Evolutionary conservation across 2,888 invertebrate species (phyloP).

Genomic region (Cosmia trapezina): DNA sequence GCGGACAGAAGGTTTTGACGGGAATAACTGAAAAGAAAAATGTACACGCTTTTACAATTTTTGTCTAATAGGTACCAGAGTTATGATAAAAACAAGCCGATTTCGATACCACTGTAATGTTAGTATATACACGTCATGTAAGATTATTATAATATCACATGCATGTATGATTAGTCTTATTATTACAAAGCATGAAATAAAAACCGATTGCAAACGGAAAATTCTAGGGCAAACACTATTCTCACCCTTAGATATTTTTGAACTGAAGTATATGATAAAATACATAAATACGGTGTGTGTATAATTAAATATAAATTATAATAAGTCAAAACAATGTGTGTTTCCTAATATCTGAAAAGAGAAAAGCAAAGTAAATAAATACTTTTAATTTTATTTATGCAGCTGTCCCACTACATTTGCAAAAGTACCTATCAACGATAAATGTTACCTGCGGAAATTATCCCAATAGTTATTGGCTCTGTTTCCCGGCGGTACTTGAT

Average conservation of each 20-base stretch:
- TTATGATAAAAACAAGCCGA: slow-evolving; percentile 28
- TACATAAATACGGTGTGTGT: slow-evolving; percentile 65
- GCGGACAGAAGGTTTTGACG: slow-evolving; percentile 96
- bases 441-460: slow-evolving; percentile 95
- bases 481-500: slow-evolving; percentile 97
- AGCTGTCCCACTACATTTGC: slow-evolving; percentile 4
- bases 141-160: slow-evolving; percentile 46
- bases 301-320: slow-evolving; percentile 61
- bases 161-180: slow-evolving; percentile 51
- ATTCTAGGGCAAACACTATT: slow-evolving; percentile 70
- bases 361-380: slow-evolving; percentile 69
- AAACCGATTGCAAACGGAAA: slow-evolving; percentile 51
- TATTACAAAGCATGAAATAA: slow-evolving; percentile 53
- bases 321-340: slow-evolving; percentile 60
- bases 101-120: slow-evolving; percentile 48
- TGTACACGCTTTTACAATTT: slow-evolving; percentile 22
- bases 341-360: slow-evolving; percentile 86
- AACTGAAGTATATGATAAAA: slow-evolving; percentile 60
- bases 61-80: neutral
- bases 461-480: slow-evolving; percentile 98
- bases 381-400: slow-evolving; percentile 47
- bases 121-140: slow-evolving; percentile 61
- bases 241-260: slow-evolving; percentile 73
- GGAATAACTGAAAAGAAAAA: slow-evolving; percentile 93
- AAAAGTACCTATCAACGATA: slow-evolving; percentile 8